These are phyloP conservation scores for Struthio camelus DNA, from an alignment of 2,113 vertebrate species.

Conservation along the genomic window DNA sequence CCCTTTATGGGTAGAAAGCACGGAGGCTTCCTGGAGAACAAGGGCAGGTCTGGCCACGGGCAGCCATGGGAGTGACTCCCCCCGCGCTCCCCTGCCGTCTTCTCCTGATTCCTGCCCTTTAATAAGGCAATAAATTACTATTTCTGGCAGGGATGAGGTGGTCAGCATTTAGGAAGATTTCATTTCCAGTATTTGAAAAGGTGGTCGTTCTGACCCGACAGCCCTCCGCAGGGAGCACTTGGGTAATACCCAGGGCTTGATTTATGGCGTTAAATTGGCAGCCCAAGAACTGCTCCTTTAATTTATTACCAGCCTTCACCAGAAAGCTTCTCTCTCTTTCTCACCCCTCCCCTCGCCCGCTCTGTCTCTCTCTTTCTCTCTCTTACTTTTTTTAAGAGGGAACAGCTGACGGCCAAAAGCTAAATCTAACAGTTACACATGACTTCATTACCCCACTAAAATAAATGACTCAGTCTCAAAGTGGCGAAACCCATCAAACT, in stretches of 20 bases:
- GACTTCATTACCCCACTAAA: conserved; percentile 52
- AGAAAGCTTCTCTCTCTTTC: conserved; percentile 41
- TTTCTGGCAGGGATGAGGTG: conserved; percentile 37
- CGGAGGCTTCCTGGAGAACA: not conserved
- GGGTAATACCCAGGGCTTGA: conserved; percentile 76
- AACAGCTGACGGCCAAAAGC: conserved; percentile 56
- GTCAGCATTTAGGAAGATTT: conserved; percentile 74
- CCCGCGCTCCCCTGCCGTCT: not conserved
- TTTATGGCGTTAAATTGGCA: conserved; percentile 81
- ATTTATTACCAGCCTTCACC: conserved; percentile 77
- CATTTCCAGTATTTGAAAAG: conserved; percentile 74
- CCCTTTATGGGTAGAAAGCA: not conserved
- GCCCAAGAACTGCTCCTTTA: conserved; percentile 73
- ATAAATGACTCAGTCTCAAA: conserved; percentile 17
- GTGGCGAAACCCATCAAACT: not conserved
- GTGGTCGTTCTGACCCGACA: conserved; percentile 62
- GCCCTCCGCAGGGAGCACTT: conserved; percentile 66
- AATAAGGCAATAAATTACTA: conserved; percentile 30
- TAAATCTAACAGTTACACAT: conserved; percentile 59
- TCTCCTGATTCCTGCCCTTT: conserved; percentile 20
- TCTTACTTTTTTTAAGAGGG: conserved; percentile 31
- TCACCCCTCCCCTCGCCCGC: not conserved
- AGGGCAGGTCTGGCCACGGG: not conserved
- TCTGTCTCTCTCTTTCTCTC: conserved; percentile 10
- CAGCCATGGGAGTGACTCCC: not conserved